phyloP scores from a whole-genome alignment of 1,140 invertebrate species.

The Cotesia typhae region DNA sequence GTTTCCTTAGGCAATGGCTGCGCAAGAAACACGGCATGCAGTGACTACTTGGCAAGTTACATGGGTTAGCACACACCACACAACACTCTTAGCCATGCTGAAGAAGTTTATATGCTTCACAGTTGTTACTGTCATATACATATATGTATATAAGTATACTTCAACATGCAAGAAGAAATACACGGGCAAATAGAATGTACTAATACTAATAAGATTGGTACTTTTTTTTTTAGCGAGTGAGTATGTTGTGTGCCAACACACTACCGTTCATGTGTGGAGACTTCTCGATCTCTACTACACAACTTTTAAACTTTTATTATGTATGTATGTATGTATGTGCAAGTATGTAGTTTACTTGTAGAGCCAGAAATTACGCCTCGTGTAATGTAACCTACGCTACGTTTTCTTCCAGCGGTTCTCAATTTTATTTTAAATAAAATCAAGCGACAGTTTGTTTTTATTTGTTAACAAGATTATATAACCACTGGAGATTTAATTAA shows the following conservation, averaged over 20 bases:
- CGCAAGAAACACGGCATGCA: constrained; percentile 32
- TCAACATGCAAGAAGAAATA: neutral
- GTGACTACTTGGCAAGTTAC: constrained; percentile 30
- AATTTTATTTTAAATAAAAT: neutral
- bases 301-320: neutral
- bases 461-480: too few relatives aligned
- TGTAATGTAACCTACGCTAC: constrained; percentile 38
- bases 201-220: constrained; percentile 3
- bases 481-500: too few relatives aligned
- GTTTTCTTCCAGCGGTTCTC: constrained; percentile 32
- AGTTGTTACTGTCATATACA: too few relatives aligned
- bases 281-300: constrained; percentile 1
- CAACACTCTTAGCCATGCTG: too few relatives aligned
- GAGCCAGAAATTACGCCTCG: constrained; percentile 33
- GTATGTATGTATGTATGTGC: neutral
- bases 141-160: too few relatives aligned
- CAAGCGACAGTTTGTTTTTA: too few relatives aligned
- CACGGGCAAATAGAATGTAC: too few relatives aligned
- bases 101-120: too few relatives aligned
- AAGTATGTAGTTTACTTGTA: too few relatives aligned
- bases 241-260: constrained; percentile 9
- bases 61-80: constrained; percentile 10
- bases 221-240: neutral
- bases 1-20: constrained; percentile 39
- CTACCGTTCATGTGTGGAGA: constrained; percentile 4